Evolutionary conservation across 2,113 vertebrate genomes (phyloP), one percentile per base, ranked within the genome.

Genomic region (Oenanthe melanoleuca): DNA sequence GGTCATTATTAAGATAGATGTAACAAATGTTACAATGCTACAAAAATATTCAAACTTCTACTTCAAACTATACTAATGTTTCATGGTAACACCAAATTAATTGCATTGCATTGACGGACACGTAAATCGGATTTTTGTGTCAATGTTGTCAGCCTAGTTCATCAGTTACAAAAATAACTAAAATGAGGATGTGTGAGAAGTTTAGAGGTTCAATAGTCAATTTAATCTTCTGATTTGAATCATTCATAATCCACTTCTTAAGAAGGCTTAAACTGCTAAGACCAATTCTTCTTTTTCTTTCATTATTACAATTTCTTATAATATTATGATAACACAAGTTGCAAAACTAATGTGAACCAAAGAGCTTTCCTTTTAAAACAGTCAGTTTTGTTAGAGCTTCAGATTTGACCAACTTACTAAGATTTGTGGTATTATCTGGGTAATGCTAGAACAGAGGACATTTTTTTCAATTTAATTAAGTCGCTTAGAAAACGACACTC

Each of bases 171-270:
- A 59, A 84, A 87, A 49, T 80, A 87, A 84, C 42, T 89, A 78
- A 92, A 95, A 95, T 86, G 66, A 85, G 40, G 47, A 82, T 72
- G 73, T 90, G 52, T 93, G 89, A 96, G 63, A 89, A 92, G 25
- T 84, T 74, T 81, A 82, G 49, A 88, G 28, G 42, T 86, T 92
- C 37, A 50, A 11, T 70, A 90, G 63, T 53, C 80, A 92, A 61
- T 77, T 80, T 89, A 92, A 60, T 92, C 37, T 73, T 80, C 53
- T 75, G 60, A 83, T 93, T 89, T 95, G 80, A 71, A 83, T 93
- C 4, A 87, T 82, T 81, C 38, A 63, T 85, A 82, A 91, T 85
- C 57, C 66, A 87, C 47, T 67, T 65, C 67, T 87, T 92, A 94
- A 94, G 53, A 90, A 85, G 52, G 29, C 33, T 96, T 92, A 85